Evolutionary conservation across 2,797 vertebrate species (phyloP), one percentile per base, ranked within the genome.

Genomic region (Aldrovandia affinis): DNA sequence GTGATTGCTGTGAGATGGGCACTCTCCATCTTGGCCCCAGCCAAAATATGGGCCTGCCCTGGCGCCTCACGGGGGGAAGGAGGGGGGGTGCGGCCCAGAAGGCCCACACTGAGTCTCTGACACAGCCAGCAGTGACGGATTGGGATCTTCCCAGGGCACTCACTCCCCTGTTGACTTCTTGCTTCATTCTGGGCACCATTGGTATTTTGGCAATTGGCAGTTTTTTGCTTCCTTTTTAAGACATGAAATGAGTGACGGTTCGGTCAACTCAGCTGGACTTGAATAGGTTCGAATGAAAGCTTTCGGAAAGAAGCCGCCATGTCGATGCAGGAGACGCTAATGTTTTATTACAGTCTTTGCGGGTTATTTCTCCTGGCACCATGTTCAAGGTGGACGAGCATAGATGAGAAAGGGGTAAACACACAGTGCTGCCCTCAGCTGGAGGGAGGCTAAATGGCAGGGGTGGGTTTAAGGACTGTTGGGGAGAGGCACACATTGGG

Each of bases 21-120:
- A 89, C 90, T 91, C 87, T 84, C 84, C 52, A 82, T 83, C 82
- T 85, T 87, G 83, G 70, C 33, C n/a, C 89, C 86, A 96, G 94
- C 91, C 95, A 96, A 94, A 96, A 96, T 94, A 96, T 81, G 44
- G 88, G 50, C 86, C 88, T n/a, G 88, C 88, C 77, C n/a, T 92
- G 95, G 95, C 94, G 94, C 95, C 95, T 88, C 47, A 39, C 57
- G 61, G 73, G n/a, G n/a, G n/a, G n/a, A n/a, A n/a, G n/a, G n/a
- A n/a, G n/a, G n/a, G n/a, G n/a, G n/a, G n/a, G n/a, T n/a, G n/a
- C 55, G 22, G 20, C 25, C 39, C 15, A 20, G 55, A 59, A 81
- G 22, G 0, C 65, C 65, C 18, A 7, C 50, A 28, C 28, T 30
- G 18, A 52, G 70, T 44, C 39, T 75, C 22, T 47, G 42, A 42